Conservation (phyloP, 1,140 invertebrate species). For the Heliconius eleuchia region DNA sequence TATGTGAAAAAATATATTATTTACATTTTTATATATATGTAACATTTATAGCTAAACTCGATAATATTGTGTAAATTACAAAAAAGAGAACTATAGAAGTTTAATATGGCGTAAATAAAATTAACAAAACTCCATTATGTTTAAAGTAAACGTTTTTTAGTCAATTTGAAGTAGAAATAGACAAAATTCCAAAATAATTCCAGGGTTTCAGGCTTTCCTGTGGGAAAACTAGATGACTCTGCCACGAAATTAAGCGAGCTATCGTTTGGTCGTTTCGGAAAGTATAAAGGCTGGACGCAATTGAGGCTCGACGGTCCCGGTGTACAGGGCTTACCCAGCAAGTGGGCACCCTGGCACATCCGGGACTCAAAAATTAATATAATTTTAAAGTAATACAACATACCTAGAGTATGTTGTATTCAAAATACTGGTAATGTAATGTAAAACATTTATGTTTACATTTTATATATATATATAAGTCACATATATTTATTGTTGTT, state of each 20-base stretch:
- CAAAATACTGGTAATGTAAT: neutral
- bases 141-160: neutral
- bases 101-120: too few relatives aligned
- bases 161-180: neutral
- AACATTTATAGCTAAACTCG: too few relatives aligned
- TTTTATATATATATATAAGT: too few relatives aligned
- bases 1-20: too few relatives aligned
- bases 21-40: too few relatives aligned
- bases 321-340: neutral
- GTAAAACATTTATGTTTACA: too few relatives aligned
- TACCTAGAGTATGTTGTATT: neutral
- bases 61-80: too few relatives aligned
- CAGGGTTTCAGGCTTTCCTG: neutral
- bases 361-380: neutral
- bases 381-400: neutral
- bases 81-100: too few relatives aligned
- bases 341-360: neutral
- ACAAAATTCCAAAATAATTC: neutral
- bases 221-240: neutral
- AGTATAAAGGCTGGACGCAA: neutral
- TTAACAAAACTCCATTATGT: neutral
- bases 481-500: too few relatives aligned
- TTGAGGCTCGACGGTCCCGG: neutral
- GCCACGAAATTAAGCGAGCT: neutral
- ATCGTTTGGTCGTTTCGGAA: neutral